Evolutionary conservation across 35 echinoderm and acorn worm genomes (phyloP).

Genomic region (Amphiura filiformis): DNA sequence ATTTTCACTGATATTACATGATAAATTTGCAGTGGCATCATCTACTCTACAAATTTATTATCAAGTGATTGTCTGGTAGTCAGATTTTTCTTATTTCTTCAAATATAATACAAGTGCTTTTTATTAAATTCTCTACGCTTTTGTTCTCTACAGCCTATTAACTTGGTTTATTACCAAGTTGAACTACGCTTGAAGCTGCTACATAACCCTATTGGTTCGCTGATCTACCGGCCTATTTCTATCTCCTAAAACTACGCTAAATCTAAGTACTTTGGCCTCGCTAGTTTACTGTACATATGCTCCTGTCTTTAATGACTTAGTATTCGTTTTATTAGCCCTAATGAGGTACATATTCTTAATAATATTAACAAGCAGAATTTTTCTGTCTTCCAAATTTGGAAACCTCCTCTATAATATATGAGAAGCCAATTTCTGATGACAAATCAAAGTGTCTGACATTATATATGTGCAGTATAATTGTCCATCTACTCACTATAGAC

Average conservation of each 20-base stretch:
- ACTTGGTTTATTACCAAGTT: neutral
- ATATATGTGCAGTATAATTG: too few species aligned
- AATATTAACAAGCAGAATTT: neutral
- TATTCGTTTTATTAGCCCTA: neutral
- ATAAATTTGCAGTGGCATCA: neutral
- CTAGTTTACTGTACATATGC: constrained; percentile 6
- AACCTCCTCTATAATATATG: neutral
- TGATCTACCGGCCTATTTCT: neutral
- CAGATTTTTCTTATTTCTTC: neutral
- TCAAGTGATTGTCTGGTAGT: neutral
- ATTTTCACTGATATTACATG: neutral
- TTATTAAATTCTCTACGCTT: neutral
- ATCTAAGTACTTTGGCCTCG: neutral
- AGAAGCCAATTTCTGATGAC: too few species aligned
- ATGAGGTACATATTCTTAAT: neutral
- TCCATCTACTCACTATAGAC: too few species aligned
- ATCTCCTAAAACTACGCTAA: neutral
- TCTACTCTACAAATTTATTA: constrained; percentile 6
- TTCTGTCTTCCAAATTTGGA: neutral
- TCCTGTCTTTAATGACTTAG: neutral
- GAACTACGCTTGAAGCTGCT: neutral
- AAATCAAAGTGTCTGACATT: too few species aligned
- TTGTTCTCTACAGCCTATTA: neutral
- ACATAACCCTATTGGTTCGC: neutral
- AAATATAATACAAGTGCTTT: constrained; percentile 11